Percentiles rank a stretch among this genome's conserved stretches.
Evolutionary conservation across 1,140 invertebrate genomes (phyloP).

Genomic region (Magallana angulata): DNA sequence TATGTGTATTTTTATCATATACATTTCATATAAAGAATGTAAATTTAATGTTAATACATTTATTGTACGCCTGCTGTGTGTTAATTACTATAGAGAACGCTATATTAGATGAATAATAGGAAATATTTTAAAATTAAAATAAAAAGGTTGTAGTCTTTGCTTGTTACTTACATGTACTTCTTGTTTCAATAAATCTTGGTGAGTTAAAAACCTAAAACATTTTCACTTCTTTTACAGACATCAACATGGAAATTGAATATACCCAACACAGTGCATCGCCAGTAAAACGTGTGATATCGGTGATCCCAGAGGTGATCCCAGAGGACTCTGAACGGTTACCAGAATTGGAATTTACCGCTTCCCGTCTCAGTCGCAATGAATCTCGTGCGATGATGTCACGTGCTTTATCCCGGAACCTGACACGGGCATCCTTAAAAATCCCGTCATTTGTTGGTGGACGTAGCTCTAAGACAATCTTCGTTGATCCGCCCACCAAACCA

Average conservation of each 20-base stretch:
- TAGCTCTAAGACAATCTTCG: background rate
- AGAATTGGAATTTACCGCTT: background rate
- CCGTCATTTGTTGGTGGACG: background rate
- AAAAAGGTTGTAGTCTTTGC: too few species aligned
- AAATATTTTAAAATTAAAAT: too few species aligned
- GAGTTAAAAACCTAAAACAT: too few species aligned
- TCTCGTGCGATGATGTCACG: conserved; percentile 30
- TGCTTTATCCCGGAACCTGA: conserved; percentile 45
- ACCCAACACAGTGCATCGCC: background rate
- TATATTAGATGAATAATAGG: too few species aligned
- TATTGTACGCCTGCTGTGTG: too few species aligned
- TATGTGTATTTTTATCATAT: too few species aligned
- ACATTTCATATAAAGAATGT: too few species aligned
- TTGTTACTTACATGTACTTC: too few species aligned
- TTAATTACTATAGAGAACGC: too few species aligned
- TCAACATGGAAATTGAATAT: background rate
- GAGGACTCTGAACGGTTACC: background rate
- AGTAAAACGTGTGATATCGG: background rate
- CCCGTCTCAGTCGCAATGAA: conserved; percentile 25
- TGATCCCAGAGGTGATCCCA: background rate
- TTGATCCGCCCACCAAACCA: background rate
- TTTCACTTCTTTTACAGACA: background rate
- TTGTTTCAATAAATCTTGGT: too few species aligned
- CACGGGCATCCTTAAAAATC: conserved; percentile 44
- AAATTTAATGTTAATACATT: too few species aligned